phyloP scores from a whole-genome alignment of 2,888 invertebrate genomes.

The Eupithecia subfuscata region DNA sequence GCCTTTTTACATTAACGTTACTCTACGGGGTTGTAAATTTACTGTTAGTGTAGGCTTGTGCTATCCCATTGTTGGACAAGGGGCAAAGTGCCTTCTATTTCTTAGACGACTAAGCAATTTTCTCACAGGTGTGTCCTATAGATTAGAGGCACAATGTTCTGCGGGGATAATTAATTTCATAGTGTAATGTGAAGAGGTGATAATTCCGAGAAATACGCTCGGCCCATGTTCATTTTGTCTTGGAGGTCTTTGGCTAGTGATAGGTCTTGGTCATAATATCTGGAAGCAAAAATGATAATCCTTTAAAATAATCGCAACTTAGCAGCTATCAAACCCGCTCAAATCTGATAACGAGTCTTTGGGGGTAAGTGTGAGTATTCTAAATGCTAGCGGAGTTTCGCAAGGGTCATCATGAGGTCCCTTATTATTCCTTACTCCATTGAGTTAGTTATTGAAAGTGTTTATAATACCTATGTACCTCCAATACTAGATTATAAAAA shows the following conservation, averaged over 20 bases:
- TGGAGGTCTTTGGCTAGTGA: slow-evolving; percentile 97
- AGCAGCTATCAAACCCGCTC: too few species aligned
- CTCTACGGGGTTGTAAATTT: slow-evolving; percentile 9
- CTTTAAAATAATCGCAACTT: too few species aligned
- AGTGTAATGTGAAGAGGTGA: background rate
- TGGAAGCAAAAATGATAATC: slow-evolving; percentile 42
- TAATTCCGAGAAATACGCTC: slow-evolving; percentile 88
- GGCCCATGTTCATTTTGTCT: slow-evolving; percentile 96
- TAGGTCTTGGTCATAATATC: slow-evolving; percentile 97
- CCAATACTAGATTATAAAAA: too few species aligned
- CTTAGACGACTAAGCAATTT: background rate
- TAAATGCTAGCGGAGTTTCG: background rate
- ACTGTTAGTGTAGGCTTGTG: background rate
- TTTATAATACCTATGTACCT: background rate
- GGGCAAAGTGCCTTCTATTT: background rate
- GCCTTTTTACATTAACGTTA: slow-evolving; percentile 14
- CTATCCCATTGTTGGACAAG: background rate
- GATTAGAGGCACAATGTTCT: background rate
- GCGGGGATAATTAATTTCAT: background rate
- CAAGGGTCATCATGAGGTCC: background rate
- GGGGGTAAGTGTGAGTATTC: too few species aligned
- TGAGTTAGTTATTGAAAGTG: background rate
- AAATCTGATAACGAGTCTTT: too few species aligned
- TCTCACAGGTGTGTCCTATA: background rate
- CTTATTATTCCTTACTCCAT: background rate